Percentiles rank a stretch among this genome's conserved stretches.
These are phyloP conservation scores for Phania funesta DNA, from an alignment of 2,888 invertebrate species.

Conservation along the genomic window DNA sequence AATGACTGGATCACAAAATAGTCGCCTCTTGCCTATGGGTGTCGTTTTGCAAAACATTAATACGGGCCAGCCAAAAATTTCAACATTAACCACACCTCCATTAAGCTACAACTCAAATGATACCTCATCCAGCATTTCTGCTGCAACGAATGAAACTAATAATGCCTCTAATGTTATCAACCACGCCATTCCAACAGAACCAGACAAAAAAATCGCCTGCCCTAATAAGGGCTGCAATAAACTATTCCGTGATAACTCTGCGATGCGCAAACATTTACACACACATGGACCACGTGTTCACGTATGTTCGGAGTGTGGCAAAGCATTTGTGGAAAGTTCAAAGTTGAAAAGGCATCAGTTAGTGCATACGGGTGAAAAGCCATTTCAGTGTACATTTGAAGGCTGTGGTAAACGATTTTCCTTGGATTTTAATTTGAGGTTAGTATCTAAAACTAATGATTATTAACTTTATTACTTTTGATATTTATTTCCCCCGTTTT, in stretches of 20 bases:
- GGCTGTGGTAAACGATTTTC: slow-evolving; percentile 99
- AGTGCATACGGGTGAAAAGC: slow-evolving; percentile 98
- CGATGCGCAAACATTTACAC: slow-evolving; percentile 97
- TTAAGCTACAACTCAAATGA: slow-evolving; percentile 44
- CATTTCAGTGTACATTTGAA: slow-evolving; percentile 98
- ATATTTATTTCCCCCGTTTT: too few relatives aligned
- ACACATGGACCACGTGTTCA: slow-evolving; percentile 98
- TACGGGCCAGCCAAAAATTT: slow-evolving; percentile 51
- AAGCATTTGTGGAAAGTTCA: slow-evolving; percentile 98
- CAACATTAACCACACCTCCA: slow-evolving; percentile 21
- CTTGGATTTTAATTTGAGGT: slow-evolving; percentile 94
- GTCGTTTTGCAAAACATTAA: slow-evolving; percentile 41
- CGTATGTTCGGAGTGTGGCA: slow-evolving; percentile 98
- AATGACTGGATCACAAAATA: slow-evolving; percentile 40
- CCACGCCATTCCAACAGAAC: slow-evolving; percentile 67
- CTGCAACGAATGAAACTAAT: slow-evolving; percentile 14
- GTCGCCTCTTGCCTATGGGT: slow-evolving; percentile 36
- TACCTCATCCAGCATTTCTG: slow-evolving; percentile 28
- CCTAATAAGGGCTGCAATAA: slow-evolving; percentile 89
- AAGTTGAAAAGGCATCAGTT: slow-evolving; percentile 97
- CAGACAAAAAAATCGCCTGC: slow-evolving; percentile 56
- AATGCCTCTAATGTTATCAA: slow-evolving; percentile 69
- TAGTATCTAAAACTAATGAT: background rate
- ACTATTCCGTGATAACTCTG: slow-evolving; percentile 98
- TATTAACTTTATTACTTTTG: too few relatives aligned